A percentile compares a stretch with the other conserved stretches of the same genome.
Evolutionary conservation across 2,888 invertebrate genomes (phyloP).

Genomic region (Drosophila leonis): DNA sequence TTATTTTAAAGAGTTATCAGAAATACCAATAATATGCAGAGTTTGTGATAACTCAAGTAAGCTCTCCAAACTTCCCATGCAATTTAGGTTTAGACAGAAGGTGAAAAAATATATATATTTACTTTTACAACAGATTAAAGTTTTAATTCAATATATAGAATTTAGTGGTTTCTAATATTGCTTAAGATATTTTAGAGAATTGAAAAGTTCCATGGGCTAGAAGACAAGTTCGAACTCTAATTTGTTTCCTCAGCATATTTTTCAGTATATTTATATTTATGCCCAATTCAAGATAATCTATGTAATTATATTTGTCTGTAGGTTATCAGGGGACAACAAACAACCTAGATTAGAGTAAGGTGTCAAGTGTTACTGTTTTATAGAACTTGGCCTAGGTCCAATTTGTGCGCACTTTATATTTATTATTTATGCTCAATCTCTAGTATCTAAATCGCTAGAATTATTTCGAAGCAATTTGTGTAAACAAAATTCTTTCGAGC

Average conservation of each 20-base stretch:
- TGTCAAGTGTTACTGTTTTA: not conserved
- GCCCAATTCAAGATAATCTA: not conserved
- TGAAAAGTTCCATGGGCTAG: not conserved
- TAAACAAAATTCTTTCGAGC: slow-evolving; percentile 28
- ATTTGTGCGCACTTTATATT: not conserved
- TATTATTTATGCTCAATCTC: slow-evolving; percentile 6
- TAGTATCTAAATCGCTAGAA: slow-evolving; percentile 21
- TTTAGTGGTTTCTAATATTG: not conserved
- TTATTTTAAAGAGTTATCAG: not conserved
- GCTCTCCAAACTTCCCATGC: not conserved
- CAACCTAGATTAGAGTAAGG: not conserved
- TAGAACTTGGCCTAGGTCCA: slow-evolving; percentile 3
- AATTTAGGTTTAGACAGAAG: not conserved
- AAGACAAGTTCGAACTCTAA: not conserved
- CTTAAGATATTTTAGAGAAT: not conserved
- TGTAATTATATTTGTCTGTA: not conserved
- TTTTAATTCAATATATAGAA: too few species aligned
- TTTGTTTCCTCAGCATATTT: not conserved
- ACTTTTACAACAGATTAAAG: not conserved
- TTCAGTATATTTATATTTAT: not conserved
- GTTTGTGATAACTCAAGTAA: not conserved
- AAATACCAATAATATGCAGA: not conserved
- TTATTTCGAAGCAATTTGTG: slow-evolving; percentile 36
- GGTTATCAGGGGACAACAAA: not conserved
- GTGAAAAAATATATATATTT: not conserved